Base-by-base conservation (phyloP, 1,140 invertebrate species). In the Pseudomyrmex sp. region DNA sequence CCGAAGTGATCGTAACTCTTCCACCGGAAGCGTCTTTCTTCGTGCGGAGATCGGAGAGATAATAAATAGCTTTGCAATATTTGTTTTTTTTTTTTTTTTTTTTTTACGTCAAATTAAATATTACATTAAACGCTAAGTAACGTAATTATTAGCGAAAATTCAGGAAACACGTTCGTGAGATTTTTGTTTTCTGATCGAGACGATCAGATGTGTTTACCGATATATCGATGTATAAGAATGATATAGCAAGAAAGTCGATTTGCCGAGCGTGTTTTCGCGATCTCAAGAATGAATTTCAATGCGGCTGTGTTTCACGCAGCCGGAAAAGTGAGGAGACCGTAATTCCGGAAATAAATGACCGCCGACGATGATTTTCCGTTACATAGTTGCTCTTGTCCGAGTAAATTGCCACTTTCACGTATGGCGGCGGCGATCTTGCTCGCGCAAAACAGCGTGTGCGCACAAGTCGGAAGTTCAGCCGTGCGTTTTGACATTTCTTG, bases 401-500 rank as follows among this genome's bases (percentile, higher is more conserved):
- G 76, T 52, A 70, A 79, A 79, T 80, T 72, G 66, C 54, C 54
- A 72, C 76, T 80, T 80, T 80, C 76, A 59, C 76, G 46, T 66
- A 15, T 65, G 48, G 0, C 46, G 48, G 0, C 46, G 23, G 26
- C 48, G 52, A 52, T 26, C 35, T 56, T 10, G 75, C 50, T n/a
- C 18, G 75, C 63, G 18, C 65, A 35, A 35, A 35, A 15, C 50
- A 23, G 48, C 50, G 20, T 12, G 35, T n/a, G 13, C 35, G 12
- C 15, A 2, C 35, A 26, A 56, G 18, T 9, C 69, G 65, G 65
- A 79, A 59, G 65, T 23, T 70, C 15, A 58, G 44, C 10, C 35
- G 35, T 9, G 44, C 35, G 10, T 70, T 69, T 58, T 58, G 65
- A 79, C 54, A 58, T 79, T 79, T 70, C 10, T 35, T 35, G 2